Conservation (phyloP, 1,140 invertebrate species). For the Oryzaephilus surinamensis region DNA sequence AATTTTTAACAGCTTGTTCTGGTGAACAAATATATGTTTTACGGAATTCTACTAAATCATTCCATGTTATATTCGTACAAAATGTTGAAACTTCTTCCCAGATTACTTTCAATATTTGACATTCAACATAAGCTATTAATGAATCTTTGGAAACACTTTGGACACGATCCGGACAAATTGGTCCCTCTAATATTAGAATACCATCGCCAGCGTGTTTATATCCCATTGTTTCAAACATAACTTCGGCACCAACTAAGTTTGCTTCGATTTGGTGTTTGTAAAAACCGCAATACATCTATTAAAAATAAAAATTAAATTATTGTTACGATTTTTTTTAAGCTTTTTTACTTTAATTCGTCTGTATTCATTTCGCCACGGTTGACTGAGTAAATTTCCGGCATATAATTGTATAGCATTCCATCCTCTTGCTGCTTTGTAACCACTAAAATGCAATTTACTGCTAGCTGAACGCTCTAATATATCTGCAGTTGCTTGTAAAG, state of each 20-base stretch:
- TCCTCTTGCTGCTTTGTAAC: constrained; percentile 64
- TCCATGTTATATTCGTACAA: constrained; percentile 48
- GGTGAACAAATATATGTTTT: constrained; percentile 50
- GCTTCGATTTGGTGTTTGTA: constrained; percentile 77
- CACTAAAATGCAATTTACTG: constrained; percentile 60
- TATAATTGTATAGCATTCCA: constrained; percentile 77
- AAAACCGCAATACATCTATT: constrained; percentile 72
- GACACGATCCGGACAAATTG: constrained; percentile 70
- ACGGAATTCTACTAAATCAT: constrained; percentile 55
- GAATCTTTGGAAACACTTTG: constrained; percentile 70
- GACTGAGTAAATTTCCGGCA: constrained; percentile 70
- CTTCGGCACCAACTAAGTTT: constrained; percentile 61
- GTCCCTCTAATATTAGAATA: constrained; percentile 52
- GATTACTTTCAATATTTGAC: constrained; percentile 52
- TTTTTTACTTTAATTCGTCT: constrained; percentile 57
- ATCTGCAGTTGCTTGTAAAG: constrained; percentile 57
- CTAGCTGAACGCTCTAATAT: constrained; percentile 63
- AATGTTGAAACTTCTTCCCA: constrained; percentile 48
- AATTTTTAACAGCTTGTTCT: constrained; percentile 42
- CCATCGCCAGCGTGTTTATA: constrained; percentile 52
- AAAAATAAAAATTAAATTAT: constrained; percentile 20
- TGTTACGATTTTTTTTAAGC: no score
- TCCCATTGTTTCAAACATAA: constrained; percentile 70
- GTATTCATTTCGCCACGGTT: constrained; percentile 83
- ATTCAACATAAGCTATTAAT: constrained; percentile 80